Evolutionary conservation across 2,113 vertebrate genomes (phyloP), one percentile per base, ranked within the genome.

Genomic region (Lagopus muta): DNA sequence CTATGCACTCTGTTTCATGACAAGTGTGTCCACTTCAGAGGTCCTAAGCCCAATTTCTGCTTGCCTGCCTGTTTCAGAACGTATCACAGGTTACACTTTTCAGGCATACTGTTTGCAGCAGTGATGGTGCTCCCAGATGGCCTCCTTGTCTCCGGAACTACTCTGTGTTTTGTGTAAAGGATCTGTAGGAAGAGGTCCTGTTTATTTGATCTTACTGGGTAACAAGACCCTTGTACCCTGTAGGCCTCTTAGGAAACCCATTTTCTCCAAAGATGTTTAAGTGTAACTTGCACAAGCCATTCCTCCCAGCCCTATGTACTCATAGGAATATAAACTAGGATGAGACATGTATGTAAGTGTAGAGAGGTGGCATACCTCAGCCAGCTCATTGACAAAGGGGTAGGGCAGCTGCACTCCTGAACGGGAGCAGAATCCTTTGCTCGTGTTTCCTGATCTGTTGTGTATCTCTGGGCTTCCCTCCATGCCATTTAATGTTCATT

Each of bases 401-500:
- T 73, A 61, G 79, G 73, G 88, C 71, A 60, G 79, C 66, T 74
- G 90, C 69, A 67, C 18, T 90, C 81, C 50, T 71, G 20, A 43
- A 76, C 38, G 12, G 81, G 50, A 88, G 15, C 57, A 89, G 91
- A 82, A 74, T 25, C 28, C 14, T 62, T 67, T 91, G 52, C 84
- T 72, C 45, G 69, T n/a, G 58, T 40, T 86, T 80, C 52, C 7
- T 77, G 17, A 72, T 89, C 75, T 94, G 52, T 92, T 71, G 73
- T 92, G 45, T 92, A 92, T 92, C 92, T 92, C 91, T 93, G 94
- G 88, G 82, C 82, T 90, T 96, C 30, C 65, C 69, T 66, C 90
- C 1, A 21, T 93, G 52, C 92, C 96, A 95, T 97, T 95, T 97
- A 7, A 90, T 88, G 93, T 94, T 96, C 89, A 92, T 94, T 95